Evolutionary conservation across 2,113 vertebrate genomes (phyloP), one percentile per base, ranked within the genome.

Genomic region (Leucosticte australis): DNA sequence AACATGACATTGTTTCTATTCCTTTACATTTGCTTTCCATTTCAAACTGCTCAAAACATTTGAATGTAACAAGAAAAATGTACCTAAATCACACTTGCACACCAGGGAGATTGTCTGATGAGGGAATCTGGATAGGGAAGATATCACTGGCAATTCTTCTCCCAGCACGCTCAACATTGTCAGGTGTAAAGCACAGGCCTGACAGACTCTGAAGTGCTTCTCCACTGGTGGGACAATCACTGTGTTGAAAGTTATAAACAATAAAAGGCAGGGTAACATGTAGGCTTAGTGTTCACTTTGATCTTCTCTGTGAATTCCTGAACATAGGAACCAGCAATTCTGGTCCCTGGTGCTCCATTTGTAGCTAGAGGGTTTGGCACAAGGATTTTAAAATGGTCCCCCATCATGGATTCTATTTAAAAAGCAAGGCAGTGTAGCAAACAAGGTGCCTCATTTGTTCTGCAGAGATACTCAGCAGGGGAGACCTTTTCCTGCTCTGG

Each of bases 391-490:
- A 80, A 84, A 59, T 13, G 23, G 42, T 60, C 33, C 13, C n/a
- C 42, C 47, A 68, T 70, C 77, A 91, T 52, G 56, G 68, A 47
- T 78, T 92, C 81, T 71, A 39, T 64, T 96, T 87, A 91, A 94
- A 92, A 87, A 87, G 65, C 82, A 50, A 59, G 35, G 44, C 60
- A 84, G 33, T 60, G 56, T 15, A 82, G 65, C 87, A 94, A 86
- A 96, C 64, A 60, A 92, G 87, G 74, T 82, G 65, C 62, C 74
- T 92, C 92, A 63, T 92, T 94, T 89, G 57, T 70, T 82, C 74
- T 82, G 56, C 86, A 77, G 84, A 86, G 87, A 74, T 69, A 68
- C 80, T 94, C 87, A 81, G 71, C 55, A 57, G 80, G 69, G 44
- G 33, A 83, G n/a, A 42, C 17, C 49, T 49, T 75, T 92, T 78